Evolutionary conservation across 1,140 invertebrate genomes (phyloP).

Genomic region (Cotesia chilonis): DNA sequence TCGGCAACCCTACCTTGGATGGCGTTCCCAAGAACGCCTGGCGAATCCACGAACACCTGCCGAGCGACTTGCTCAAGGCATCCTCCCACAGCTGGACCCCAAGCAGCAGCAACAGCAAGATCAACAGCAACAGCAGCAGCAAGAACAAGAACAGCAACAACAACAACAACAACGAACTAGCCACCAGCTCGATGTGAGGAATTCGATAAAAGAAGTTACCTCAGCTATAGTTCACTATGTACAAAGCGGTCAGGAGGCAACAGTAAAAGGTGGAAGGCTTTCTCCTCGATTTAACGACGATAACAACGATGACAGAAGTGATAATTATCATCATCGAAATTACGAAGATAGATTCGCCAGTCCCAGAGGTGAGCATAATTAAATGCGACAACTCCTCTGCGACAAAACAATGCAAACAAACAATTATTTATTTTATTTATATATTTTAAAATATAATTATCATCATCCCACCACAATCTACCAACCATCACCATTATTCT

Average conservation of each 20-base stretch:
- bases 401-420: conserved; percentile 38
- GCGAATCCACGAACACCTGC: conserved; percentile 81
- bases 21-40: conserved; percentile 86
- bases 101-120: conserved; percentile 51
- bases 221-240: conserved; percentile 93
- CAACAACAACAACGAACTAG: conserved; percentile 53
- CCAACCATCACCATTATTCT: conserved; percentile 58
- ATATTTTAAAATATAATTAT: conserved; percentile 37
- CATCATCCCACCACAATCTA: conserved; percentile 54
- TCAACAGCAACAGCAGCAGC: conserved; percentile 63
- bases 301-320: conserved; percentile 59
- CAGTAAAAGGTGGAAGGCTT: conserved; percentile 56
- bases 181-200: conserved; percentile 82
- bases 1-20: conserved; percentile 84
- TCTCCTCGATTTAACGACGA: conserved; percentile 61
- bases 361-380: conserved; percentile 66
- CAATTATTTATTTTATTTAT: conserved; percentile 29
- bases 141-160: conserved; percentile 43
- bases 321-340: conserved; percentile 1
- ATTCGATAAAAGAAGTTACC: conserved; percentile 90
- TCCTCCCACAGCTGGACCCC: conserved; percentile 63
- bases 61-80: conserved; percentile 73
- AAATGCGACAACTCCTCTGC: conserved; percentile 39
- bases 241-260: conserved; percentile 73
- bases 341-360: conserved; percentile 61